Conservation (phyloP, 2,888 invertebrate genomes). For the Bembecia ichneumoniformis region DNA sequence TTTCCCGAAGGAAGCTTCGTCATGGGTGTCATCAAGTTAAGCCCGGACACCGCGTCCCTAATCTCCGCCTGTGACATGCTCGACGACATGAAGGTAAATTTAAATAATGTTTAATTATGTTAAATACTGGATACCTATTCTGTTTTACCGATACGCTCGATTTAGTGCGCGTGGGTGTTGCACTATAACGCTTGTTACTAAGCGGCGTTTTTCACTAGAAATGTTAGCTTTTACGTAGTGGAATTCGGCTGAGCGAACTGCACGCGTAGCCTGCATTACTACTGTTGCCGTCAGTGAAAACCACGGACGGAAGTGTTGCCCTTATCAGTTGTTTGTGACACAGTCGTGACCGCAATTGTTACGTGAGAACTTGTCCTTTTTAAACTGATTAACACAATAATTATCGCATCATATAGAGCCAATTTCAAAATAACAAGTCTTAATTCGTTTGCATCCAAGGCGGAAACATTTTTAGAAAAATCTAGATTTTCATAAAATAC, state of each 20-base stretch:
- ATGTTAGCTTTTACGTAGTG: conserved; percentile 34
- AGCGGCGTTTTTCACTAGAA: conserved; percentile 25
- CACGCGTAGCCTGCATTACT: conserved; percentile 7
- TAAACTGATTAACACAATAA: conserved; percentile 3
- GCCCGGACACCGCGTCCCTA: conserved; percentile 54
- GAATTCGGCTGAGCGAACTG: conserved; percentile 20
- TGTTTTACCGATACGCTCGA: conserved; percentile 35
- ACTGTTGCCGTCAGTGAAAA: conserved; percentile 43
- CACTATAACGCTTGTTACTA: conserved; percentile 16
- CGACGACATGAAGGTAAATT: conserved; percentile 66
- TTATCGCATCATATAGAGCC: no score
- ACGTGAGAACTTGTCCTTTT: conserved; percentile 45
- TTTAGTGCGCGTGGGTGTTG: conserved; percentile 36
- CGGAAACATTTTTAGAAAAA: no score
- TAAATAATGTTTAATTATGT: conserved; percentile 22
- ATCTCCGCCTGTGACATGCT: conserved; percentile 63
- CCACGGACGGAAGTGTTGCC: conserved; percentile 48
- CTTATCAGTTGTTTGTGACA: conserved; percentile 59
- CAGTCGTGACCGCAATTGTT: conserved; percentile 28
- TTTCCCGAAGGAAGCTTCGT: conserved; percentile 13
- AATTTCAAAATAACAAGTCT: no score
- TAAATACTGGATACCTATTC: conserved; percentile 25
- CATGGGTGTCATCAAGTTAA: conserved; percentile 66
- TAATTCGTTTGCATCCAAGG: no score
- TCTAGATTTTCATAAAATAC: no score